Percentiles rank a stretch among this genome's conserved stretches.
phyloP scores from a whole-genome alignment of 2,113 vertebrate species.

The Oncorhynchus kisutch region DNA sequence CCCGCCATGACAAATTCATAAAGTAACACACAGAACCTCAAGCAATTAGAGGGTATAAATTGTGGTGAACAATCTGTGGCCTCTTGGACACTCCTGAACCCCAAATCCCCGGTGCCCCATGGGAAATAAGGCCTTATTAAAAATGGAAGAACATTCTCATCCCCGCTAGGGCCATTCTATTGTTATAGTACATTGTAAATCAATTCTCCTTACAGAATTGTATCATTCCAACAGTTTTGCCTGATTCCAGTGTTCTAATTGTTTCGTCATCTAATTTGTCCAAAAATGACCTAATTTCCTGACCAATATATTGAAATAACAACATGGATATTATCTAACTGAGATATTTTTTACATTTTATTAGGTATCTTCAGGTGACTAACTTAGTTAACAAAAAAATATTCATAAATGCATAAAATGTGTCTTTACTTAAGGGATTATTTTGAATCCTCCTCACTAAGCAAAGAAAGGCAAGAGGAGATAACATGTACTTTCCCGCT shows the following conservation, averaged over 20 bases:
- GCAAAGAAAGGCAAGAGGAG: slow-evolving; percentile 26
- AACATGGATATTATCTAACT: slow-evolving; percentile 13
- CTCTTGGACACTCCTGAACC: slow-evolving; percentile 77
- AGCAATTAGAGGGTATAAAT: slow-evolving; percentile 75
- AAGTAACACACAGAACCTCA: slow-evolving; percentile 76
- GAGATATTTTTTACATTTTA: slow-evolving; percentile 47
- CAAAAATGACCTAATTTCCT: slow-evolving; percentile 72
- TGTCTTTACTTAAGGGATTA: slow-evolving; percentile 70
- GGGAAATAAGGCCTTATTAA: slow-evolving; percentile 79
- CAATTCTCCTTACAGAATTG: slow-evolving; percentile 73
- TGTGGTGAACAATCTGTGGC: slow-evolving; percentile 77
- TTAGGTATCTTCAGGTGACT: slow-evolving; percentile 47
- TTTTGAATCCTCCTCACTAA: slow-evolving; percentile 71
- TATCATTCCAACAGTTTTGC: slow-evolving; percentile 64
- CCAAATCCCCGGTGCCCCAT: slow-evolving; percentile 67
- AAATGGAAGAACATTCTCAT: slow-evolving; percentile 74
- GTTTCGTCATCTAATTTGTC: slow-evolving; percentile 74
- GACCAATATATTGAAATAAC: slow-evolving; percentile 27
- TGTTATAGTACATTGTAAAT: slow-evolving; percentile 70
- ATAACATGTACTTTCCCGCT: slow-evolving; percentile 66
- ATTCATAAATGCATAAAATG: slow-evolving; percentile 28
- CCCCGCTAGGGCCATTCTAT: slow-evolving; percentile 72
- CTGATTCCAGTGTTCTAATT: slow-evolving; percentile 57
- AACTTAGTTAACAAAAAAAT: slow-evolving; percentile 53
- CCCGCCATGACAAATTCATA: slow-evolving; percentile 73